Conservation (phyloP, 2,797 vertebrate genomes). For the Trematomus bernacchii region DNA sequence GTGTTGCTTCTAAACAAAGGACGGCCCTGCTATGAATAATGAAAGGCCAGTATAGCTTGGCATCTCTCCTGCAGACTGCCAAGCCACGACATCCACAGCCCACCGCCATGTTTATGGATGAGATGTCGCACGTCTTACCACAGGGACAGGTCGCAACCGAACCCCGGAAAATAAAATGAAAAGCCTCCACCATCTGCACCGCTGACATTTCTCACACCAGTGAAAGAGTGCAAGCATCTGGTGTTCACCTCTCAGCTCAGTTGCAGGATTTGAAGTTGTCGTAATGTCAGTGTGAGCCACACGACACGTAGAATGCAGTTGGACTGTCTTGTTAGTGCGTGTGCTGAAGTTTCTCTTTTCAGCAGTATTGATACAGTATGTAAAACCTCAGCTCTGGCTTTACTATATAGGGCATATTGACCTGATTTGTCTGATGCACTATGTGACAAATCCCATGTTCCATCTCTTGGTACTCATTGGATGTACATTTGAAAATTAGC, state of each 20-base stretch:
- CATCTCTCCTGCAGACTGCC: constrained; percentile 59
- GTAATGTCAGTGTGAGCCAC: constrained; percentile 66
- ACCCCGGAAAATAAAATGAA: constrained; percentile 55
- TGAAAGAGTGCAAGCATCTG: constrained; percentile 69
- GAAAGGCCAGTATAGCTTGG: constrained; percentile 57
- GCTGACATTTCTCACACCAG: constrained; percentile 77
- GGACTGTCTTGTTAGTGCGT: constrained; percentile 42
- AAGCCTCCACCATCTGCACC: constrained; percentile 68
- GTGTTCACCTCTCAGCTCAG: constrained; percentile 63
- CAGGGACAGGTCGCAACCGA: constrained; percentile 66
- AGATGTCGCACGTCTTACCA: constrained; percentile 61
- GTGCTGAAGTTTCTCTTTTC: constrained; percentile 14
- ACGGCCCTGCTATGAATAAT: constrained; percentile 62
- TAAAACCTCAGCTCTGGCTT: background rate
- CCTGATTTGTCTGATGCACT: background rate
- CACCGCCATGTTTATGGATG: constrained; percentile 81
- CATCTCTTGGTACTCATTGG: background rate
- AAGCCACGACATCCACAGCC: constrained; percentile 44
- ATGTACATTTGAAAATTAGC: background rate
- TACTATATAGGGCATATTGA: background rate
- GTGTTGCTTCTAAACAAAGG: constrained; percentile 58
- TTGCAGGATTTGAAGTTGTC: constrained; percentile 57
- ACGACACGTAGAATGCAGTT: constrained; percentile 54
- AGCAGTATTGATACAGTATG: constrained; percentile 4
- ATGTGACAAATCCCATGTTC: constrained; percentile 4